Evolutionary conservation across 2,797 vertebrate genomes (phyloP).

Genomic region (Chelmon rostratus): DNA sequence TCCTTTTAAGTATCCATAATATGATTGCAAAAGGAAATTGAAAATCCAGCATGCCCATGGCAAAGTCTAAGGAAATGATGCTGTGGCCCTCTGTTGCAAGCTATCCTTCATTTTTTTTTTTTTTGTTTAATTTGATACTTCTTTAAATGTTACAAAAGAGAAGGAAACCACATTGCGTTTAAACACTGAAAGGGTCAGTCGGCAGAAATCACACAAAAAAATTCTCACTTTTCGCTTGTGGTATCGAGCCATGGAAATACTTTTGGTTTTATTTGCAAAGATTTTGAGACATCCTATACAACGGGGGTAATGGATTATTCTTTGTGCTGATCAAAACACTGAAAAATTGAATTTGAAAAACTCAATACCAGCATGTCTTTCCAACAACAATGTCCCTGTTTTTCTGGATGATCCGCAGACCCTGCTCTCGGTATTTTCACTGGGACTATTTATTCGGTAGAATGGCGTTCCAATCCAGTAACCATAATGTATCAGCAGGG

Average conservation of each 20-base stretch:
- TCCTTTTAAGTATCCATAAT: not conserved
- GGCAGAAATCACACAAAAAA: not conserved
- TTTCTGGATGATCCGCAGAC: constrained; percentile 13
- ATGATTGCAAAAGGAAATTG: not conserved
- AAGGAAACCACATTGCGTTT: not conserved
- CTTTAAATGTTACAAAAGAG: not conserved
- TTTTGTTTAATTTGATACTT: not conserved
- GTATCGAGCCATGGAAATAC: not conserved
- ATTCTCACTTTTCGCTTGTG: not conserved
- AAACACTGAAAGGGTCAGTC: not conserved
- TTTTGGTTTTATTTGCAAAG: not conserved
- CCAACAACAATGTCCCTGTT: constrained; percentile 7
- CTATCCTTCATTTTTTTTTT: not conserved
- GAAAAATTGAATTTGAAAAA: constrained; percentile 1
- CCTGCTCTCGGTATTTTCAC: not conserved
- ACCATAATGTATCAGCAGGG: not conserved
- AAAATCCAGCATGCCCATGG: not conserved
- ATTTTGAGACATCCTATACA: not conserved
- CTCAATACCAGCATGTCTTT: not conserved
- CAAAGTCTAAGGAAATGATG: not conserved
- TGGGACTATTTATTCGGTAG: not conserved
- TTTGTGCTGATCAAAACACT: constrained; percentile 11
- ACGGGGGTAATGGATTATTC: not conserved
- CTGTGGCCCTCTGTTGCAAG: not conserved
- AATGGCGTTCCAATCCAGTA: constrained; percentile 13